Base-by-base conservation (phyloP, 2,113 vertebrate species). In the Cyanoramphus novaezelandiae region DNA sequence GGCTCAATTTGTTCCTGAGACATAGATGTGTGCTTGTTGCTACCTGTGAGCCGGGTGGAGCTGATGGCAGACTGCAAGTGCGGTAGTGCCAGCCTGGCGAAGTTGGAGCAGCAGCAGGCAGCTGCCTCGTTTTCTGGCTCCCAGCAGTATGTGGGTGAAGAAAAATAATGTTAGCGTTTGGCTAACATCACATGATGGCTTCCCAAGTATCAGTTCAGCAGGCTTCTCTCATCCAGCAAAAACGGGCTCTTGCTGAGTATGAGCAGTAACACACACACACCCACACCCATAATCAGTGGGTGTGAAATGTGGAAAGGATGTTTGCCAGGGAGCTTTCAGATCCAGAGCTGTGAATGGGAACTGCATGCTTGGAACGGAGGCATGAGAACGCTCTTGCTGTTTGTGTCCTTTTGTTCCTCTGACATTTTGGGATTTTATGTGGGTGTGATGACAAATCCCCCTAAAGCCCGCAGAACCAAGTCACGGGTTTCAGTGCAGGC, bases 261-360 rank as follows among this genome's bases (percentile, higher is more conserved):
- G 86, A 91, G 83, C 77, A 71, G 49, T 84, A 78, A 93, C 29
- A 69, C 87, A 87, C 49, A 33, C 44, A 39, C 70, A 41, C 90
- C 59, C 85, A 78, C 94, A 64, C 57, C 84, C 94, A 68, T 60
- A 92, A 92, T 90, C 74, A 35, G 72, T 52, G 90, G 69, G 90
- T 93, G 86, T 88, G 93, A 94, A 97, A 96, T 94, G 77, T 88
- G 70, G 87, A 93, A 88, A 88, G 69, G 62, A 79, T 4, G 5
- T 47, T 91, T 97, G 93, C 96, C 95, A 97, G 70, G 41, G n/a
- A 93, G 67, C 88, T 95, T 96, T 93, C 88, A 72, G 44, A 87
- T 91, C 90, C 95, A 92, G 69, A 84, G 25, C 59, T 92, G 74
- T 91, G 86, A 95, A 95, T 93, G 74, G 33, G 62, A 96, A 82